Evolutionary conservation across 53 echinoderm and acorn worm species (phyloP), one percentile per base, ranked within the genome.

Genomic region (Hippasteria phrygiana): DNA sequence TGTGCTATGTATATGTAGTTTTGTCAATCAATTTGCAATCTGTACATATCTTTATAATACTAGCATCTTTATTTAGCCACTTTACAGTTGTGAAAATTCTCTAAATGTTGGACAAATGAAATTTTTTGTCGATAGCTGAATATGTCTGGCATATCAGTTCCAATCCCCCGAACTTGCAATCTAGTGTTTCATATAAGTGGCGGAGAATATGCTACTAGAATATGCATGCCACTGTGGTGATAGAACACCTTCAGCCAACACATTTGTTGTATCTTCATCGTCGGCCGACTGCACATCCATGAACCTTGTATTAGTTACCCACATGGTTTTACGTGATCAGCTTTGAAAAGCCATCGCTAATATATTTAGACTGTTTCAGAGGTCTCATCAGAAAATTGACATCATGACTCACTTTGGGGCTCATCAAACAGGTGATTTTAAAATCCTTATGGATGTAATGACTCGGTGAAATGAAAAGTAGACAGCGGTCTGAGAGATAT

Each of bases 211-310:
- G 33, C 3, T 67, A 67, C 36, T 36, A 82, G 82, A 43, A 45
- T 82, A 82, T 66, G 63, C 66, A 82, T 65, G 47, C 66, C n/a
- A 50, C 5, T 40, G 66, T 43, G 67, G 82, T 82, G 65, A 82
- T 34, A 14, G 20, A 47, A 82, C 82, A 82, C 82, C 82, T 65
- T 41, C 28, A 5, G 82, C 66, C 36, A 45, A 82, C 82, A 66
- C 82, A 64, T 82, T 36, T 24, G 24, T 55, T 43, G 43, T 66
- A 82, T 62, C 82, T 82, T 64, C 63, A 80, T 42, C 82, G 55
- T 17, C 46, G 45, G 55, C 5, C 46, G 45, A 31, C 17, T 27
- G 29, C 47, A 46, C 65, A 34, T 65, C 28, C 46, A 32, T 82
- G 32, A n/a, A n/a, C 24, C 79, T 27, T 73, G 39, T 70, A 43